phyloP scores from a whole-genome alignment of 2,797 vertebrate species.

The Girardinus metallicus region DNA sequence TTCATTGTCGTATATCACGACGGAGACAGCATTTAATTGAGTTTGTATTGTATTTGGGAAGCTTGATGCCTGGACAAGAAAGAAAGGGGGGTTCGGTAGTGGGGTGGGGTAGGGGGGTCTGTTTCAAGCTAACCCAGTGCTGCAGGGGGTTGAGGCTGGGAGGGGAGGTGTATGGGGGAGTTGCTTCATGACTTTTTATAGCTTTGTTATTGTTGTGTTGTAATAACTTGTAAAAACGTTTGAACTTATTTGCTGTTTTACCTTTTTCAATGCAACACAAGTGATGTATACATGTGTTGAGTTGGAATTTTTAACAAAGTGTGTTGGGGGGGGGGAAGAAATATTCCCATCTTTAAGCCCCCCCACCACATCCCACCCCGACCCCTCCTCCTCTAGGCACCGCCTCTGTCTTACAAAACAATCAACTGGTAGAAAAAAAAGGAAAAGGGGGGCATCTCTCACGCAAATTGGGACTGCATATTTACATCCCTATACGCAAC shows the following conservation, averaged over 20 bases:
- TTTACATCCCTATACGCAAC: conserved; percentile 6
- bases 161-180: conserved; percentile 29
- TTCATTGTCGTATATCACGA: conserved; percentile 77
- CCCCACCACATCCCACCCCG: not conserved
- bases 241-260: not conserved
- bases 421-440: conserved; percentile 65
- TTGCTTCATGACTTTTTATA: not conserved
- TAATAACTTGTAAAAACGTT: not conserved
- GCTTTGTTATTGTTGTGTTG: not conserved
- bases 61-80: conserved; percentile 70
- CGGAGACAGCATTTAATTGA: conserved; percentile 78
- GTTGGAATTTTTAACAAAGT: not conserved
- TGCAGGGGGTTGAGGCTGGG: conserved; percentile 22
- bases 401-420: conserved; percentile 67
- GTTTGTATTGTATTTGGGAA: conserved; percentile 78
- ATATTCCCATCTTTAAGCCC: not conserved
- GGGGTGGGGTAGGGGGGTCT: conserved; percentile 48
- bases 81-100: conserved; percentile 44
- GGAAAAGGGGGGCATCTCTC: conserved; percentile 35
- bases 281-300: not conserved
- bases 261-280: not conserved
- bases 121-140: conserved; percentile 63
- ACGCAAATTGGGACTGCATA: conserved; percentile 29
- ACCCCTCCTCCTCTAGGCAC: conserved; percentile 40
- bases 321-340: not conserved